A percentile compares a stretch with the other conserved stretches of the same genome.
Evolutionary conservation across 1,140 invertebrate species (phyloP).

Genomic region (Conopomorpha cramerella): DNA sequence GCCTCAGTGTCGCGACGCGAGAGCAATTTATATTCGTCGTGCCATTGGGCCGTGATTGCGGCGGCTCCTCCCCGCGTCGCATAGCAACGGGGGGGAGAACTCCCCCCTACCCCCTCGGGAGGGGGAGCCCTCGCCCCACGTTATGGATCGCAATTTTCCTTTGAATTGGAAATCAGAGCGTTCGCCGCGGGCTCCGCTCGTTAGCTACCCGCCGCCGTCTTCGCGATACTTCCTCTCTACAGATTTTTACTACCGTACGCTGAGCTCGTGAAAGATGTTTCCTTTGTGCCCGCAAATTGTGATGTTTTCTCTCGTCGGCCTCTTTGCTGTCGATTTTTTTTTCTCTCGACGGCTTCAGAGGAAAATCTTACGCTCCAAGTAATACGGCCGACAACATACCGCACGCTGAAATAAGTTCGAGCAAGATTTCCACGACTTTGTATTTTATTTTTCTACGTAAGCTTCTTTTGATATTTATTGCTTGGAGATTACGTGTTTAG

Average conservation of each 20-base stretch:
- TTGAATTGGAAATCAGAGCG: slow-evolving; percentile 63
- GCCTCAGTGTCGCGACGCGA: slow-evolving; percentile 38
- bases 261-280: slow-evolving; percentile 26
- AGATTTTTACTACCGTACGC: slow-evolving; percentile 39
- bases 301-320: slow-evolving; percentile 15
- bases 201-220: slow-evolving; percentile 44
- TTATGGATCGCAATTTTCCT: slow-evolving; percentile 63
- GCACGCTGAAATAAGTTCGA: slow-evolving; percentile 7
- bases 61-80: slow-evolving; percentile 63
- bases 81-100: slow-evolving; percentile 58
- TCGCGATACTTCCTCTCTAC: slow-evolving; percentile 29
- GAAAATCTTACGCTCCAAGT: too few relatives aligned
- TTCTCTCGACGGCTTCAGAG: neutral
- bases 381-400: too few relatives aligned
- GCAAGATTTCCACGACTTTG: neutral
- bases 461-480: too few relatives aligned
- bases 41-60: slow-evolving; percentile 61
- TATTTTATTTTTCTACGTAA: too few relatives aligned
- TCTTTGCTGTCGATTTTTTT: slow-evolving; percentile 3
- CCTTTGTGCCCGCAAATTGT: slow-evolving; percentile 20
- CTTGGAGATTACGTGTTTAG: too few relatives aligned
- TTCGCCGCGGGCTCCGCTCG: slow-evolving; percentile 27
- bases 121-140: slow-evolving; percentile 37
- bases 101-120: slow-evolving; percentile 51
- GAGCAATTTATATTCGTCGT: slow-evolving; percentile 65